A percentile compares a stretch with the other conserved stretches of the same genome.
These are phyloP conservation scores for Zootoca vivipara DNA, from an alignment of 2,113 vertebrate genomes.

Conservation along the genomic window DNA sequence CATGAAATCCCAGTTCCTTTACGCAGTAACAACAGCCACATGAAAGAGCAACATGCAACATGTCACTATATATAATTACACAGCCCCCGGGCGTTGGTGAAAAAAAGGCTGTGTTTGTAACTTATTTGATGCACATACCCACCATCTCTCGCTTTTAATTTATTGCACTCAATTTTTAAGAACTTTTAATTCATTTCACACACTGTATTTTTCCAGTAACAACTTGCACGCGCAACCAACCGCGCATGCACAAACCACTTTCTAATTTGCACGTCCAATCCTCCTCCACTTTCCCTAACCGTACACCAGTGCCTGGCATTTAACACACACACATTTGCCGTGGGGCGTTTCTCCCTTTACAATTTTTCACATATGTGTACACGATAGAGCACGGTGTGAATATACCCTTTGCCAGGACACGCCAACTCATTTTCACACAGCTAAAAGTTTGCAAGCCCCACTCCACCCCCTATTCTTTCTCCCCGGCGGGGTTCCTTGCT, in stretches of 20 bases:
- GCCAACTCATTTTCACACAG: background rate
- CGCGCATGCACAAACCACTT: too few relatives aligned
- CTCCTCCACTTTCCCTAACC: background rate
- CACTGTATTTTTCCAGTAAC: background rate
- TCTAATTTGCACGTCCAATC: background rate
- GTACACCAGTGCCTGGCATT: too few relatives aligned
- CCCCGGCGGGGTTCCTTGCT: too few relatives aligned
- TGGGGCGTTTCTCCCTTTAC: too few relatives aligned
- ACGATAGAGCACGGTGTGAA: too few relatives aligned
- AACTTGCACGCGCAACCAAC: background rate
- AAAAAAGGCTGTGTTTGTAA: constrained; percentile 19
- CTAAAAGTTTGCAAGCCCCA: background rate
- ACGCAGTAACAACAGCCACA: constrained; percentile 30
- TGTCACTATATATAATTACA: constrained; percentile 34
- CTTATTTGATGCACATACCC: background rate
- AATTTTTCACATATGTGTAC: too few relatives aligned
- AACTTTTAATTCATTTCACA: background rate
- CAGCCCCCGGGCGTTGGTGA: constrained; percentile 19
- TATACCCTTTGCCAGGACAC: too few relatives aligned
- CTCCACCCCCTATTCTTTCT: background rate
- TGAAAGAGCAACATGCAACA: constrained; percentile 35
- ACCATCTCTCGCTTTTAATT: background rate
- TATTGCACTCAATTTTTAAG: background rate
- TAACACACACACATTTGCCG: background rate
- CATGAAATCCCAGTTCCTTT: constrained; percentile 62